A percentile compares a stretch with the other conserved stretches of the same genome.
Evolutionary conservation across 37 sponge, comb jelly and placozoan species (phyloP).

Genomic region (Mnemiopsis leidyi): DNA sequence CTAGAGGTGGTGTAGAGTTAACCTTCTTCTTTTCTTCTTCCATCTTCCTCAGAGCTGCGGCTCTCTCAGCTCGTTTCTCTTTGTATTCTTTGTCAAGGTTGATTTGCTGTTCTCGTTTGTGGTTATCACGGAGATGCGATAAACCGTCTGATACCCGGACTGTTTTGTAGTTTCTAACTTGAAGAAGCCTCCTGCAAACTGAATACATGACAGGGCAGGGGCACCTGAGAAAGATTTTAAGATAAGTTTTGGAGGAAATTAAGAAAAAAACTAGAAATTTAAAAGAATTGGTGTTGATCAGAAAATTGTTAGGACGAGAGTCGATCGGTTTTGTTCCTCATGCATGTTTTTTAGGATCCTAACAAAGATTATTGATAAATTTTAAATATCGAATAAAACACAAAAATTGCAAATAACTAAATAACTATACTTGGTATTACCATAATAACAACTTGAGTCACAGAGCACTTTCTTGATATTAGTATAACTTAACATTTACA

Average conservation of each 20-base stretch:
- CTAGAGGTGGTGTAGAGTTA: not conserved
- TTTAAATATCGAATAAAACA: not conserved
- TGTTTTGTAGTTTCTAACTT: not conserved
- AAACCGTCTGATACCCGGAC: not conserved
- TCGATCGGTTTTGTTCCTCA: too few species aligned
- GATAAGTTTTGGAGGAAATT: too few species aligned
- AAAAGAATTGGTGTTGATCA: too few species aligned
- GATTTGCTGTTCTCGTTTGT: slow-evolving; percentile 29
- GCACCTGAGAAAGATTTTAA: too few species aligned
- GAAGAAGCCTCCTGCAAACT: not conserved
- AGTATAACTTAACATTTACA: too few species aligned
- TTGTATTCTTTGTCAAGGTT: not conserved
- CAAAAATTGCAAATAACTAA: not conserved
- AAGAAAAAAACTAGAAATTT: too few species aligned
- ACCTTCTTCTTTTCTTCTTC: not conserved
- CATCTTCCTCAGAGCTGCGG: not conserved
- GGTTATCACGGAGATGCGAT: not conserved
- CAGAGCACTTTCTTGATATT: not conserved
- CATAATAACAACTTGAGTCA: too few species aligned
- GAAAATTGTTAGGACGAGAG: too few species aligned
- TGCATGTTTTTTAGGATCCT: too few species aligned
- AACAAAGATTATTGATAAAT: too few species aligned
- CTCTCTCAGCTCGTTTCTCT: not conserved
- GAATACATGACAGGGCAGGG: too few species aligned
- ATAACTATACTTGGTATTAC: not conserved